Base-by-base conservation (phyloP, 2,113 vertebrate genomes). In the Puma concolor region DNA sequence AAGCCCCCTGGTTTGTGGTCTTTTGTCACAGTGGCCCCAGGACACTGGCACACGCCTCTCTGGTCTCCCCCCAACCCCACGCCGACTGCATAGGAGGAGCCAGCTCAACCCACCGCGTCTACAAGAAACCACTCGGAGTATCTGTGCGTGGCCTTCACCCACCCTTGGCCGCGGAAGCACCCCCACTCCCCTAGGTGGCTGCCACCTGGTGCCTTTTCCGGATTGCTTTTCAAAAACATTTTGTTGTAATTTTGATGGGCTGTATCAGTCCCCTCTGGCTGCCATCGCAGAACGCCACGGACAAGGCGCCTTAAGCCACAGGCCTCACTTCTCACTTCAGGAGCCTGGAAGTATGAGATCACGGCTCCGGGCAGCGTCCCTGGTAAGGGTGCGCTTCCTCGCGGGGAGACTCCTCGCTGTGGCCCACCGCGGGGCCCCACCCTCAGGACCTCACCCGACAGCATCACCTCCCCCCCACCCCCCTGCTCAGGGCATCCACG, bases 71-170 rank as follows among this genome's bases (percentile, higher is more conserved):
- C 36, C 60, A 7, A 19, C 36, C 0, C 0, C 33, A 36, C 0
- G 0, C 44, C 9, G 17, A 3, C 15, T 0, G 29, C 3, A 2
- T 15, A 27, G 0, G 76, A 69, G 9, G 14, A 19, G 36, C 19
- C 36, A 82, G 79, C 33, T 60, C 52, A 0, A 19, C 41, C 2
- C 44, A 6, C 48, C 25, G 9, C 2, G 0, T 2, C 14, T 7
- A 14, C 83, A 16, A 36, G 29, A 44, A 17, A 36, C n/a, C 29
- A 6, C 29, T n/a, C 15, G 9, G 31, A 79, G 23, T 19, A 7
- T 15, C 41, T 4, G 48, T 15, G 36, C 50, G 52, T 3, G 72
- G 8, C 36, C 31, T 7, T 15, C 36, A 12, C 29, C 31, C n/a
- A 7, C 29, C 17, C 29, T 12, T 0, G 16, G 23, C 17, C 69